A percentile compares a stretch with the other conserved stretches of the same genome.
Evolutionary conservation across 2,888 invertebrate genomes (phyloP).

Genomic region (Xiphydria camelus): DNA sequence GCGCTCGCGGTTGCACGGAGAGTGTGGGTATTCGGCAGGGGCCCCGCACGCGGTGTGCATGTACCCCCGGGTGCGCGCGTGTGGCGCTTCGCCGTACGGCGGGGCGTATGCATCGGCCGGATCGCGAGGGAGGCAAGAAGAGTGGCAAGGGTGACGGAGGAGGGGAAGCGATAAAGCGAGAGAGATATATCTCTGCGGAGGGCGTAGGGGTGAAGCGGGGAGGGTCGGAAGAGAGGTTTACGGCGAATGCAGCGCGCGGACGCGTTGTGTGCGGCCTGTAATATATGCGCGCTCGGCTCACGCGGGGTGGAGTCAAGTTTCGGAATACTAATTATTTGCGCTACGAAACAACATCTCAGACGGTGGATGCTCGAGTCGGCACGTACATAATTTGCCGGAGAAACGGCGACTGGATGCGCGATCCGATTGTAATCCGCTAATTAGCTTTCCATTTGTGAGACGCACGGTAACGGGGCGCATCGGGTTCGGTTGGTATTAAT

Average conservation of each 20-base stretch:
- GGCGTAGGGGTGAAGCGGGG: too few relatives aligned
- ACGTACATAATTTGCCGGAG: constrained; percentile 28
- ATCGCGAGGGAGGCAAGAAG: too few relatives aligned
- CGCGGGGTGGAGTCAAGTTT: constrained; percentile 4
- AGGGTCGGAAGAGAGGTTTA: too few relatives aligned
- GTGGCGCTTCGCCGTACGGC: too few relatives aligned
- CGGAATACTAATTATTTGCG: constrained; percentile 33
- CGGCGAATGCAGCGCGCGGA: not conserved
- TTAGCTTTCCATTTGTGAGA: constrained; percentile 25
- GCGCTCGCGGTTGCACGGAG: too few relatives aligned
- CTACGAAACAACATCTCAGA: constrained; percentile 19
- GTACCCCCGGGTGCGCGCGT: not conserved
- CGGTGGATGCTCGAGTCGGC: constrained; percentile 20
- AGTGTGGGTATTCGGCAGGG: not conserved
- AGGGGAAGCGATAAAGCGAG: not conserved
- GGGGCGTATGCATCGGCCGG: too few relatives aligned
- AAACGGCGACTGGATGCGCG: constrained; percentile 24
- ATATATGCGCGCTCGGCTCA: constrained; percentile 3
- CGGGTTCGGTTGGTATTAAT: too few relatives aligned
- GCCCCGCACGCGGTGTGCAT: not conserved
- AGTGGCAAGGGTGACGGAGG: not conserved
- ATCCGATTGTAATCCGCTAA: constrained; percentile 26
- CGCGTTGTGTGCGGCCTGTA: not conserved
- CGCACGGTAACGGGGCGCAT: constrained; percentile 13
- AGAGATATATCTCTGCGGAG: too few relatives aligned